Conservation (phyloP, 2,113 vertebrate genomes). For the Pogonocichla stellata region DNA sequence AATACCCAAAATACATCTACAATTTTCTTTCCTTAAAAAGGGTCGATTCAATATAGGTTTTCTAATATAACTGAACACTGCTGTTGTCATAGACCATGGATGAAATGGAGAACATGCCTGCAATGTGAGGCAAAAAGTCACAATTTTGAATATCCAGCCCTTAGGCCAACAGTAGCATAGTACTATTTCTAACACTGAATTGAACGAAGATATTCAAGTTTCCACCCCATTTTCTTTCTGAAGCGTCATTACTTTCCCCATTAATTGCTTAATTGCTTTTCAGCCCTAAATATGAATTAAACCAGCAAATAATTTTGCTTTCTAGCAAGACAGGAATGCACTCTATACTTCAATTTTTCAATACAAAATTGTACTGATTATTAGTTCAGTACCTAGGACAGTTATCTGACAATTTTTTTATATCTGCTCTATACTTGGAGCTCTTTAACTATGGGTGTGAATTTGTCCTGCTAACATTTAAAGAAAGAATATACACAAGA, state of each 20-base stretch:
- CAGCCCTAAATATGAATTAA: background rate
- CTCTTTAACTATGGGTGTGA: background rate
- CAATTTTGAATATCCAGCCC: background rate
- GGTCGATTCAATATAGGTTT: background rate
- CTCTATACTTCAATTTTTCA: background rate
- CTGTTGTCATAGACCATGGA: background rate
- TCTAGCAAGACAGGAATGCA: background rate
- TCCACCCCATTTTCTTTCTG: background rate
- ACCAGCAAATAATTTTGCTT: background rate
- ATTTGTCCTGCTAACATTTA: slow-evolving; percentile 50
- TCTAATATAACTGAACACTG: background rate
- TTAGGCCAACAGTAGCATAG: background rate
- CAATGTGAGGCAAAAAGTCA: slow-evolving; percentile 36
- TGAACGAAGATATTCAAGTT: background rate
- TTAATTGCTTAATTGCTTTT: background rate
- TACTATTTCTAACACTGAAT: background rate
- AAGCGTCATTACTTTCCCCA: background rate
- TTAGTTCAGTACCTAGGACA: slow-evolving; percentile 30
- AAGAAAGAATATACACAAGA: slow-evolving; percentile 36
- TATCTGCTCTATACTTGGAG: background rate
- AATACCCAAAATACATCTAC: background rate
- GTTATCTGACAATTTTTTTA: background rate
- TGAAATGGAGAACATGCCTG: background rate
- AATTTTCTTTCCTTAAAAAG: background rate
- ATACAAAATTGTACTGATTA: background rate